Base-by-base conservation (phyloP, 2,888 invertebrate species). In the Acronicta aceris region DNA sequence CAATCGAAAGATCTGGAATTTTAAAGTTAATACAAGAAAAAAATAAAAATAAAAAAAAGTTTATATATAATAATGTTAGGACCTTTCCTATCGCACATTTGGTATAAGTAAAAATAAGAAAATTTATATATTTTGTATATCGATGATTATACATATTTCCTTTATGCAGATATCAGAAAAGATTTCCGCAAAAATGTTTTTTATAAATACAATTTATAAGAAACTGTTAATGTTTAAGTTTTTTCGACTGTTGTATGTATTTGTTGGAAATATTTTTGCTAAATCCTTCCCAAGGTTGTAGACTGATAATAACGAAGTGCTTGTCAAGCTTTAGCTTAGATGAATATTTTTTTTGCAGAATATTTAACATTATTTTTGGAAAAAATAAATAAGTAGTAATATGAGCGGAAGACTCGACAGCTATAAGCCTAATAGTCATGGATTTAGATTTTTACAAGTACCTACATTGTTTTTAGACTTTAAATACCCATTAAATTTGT, bases 131-230 rank as follows among this genome's bases (percentile, higher is more conserved):
- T 81, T 78, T 76, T 79, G 70, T 79, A 76, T 71, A 76, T 79
- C 63, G 70, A 81, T 74, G 64, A 78, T 83, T 83, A 81, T 85
- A 86, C 84, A 85, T 84, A 85, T 84, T 83, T 81, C 72, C 75
- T 73, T 67, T 78, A 74, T 74, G 74, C 80, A 74, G 80, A 84
- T 85, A 85, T 85, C 85, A 85, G 84, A 82, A 86, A 88, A 84
- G 84, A 86, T 88, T 88, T 87, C 82, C 71, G 79, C 76, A 78
- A 76, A 83, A 82, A 81, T 83, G 80, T 87, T 84, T 84, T 82
- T 84, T 69, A 68, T 70, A 64, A 83, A 74, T 71, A 74, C 81
- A 73, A 74, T 72, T 63, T 76, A 62, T 68, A 71, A 65, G 52
- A 70, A 74, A 71, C 61, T 78, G 75, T 74, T 78, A 62, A 67